phyloP scores from a whole-genome alignment of 2,797 vertebrate species.

The Poecile montanus region DNA sequence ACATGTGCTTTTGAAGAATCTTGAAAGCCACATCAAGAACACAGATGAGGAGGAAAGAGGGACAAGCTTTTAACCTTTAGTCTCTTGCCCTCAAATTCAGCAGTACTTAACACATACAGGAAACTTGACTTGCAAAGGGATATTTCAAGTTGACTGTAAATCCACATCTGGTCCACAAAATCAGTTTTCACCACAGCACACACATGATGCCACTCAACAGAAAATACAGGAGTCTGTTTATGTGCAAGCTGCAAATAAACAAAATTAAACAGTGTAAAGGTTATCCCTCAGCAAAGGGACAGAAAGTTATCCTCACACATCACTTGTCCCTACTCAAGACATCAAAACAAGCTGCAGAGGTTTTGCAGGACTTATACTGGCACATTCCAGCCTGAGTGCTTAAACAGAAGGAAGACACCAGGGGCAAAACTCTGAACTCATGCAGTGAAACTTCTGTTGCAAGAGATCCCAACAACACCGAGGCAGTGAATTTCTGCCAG shows the following conservation, averaged over 20 bases:
- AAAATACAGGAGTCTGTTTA: neutral
- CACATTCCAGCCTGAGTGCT: neutral
- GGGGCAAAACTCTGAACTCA: conserved; percentile 22
- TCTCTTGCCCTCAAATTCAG: conserved; percentile 45
- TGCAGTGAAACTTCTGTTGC: conserved; percentile 38
- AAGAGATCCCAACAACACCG: neutral
- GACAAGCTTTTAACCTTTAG: conserved; percentile 56
- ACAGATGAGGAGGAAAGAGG: conserved; percentile 25
- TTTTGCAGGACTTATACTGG: neutral
- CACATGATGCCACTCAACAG: conserved; percentile 28
- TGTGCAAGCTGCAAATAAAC: neutral
- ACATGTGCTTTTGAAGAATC: conserved; percentile 61
- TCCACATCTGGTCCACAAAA: conserved; percentile 50
- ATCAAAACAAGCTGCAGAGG: neutral
- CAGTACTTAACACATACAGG: conserved; percentile 51
- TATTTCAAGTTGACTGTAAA: conserved; percentile 51
- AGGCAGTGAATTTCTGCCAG: conserved; percentile 40
- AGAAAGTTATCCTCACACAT: neutral
- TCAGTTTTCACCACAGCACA: neutral
- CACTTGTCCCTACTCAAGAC: neutral
- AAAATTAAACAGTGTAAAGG: neutral
- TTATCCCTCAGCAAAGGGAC: neutral
- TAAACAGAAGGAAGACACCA: neutral
- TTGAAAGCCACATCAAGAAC: conserved; percentile 71
- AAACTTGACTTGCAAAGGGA: conserved; percentile 47